Evolutionary conservation across 2,113 vertebrate genomes (phyloP), one percentile per base, ranked within the genome.

Genomic region (Clarias gariepinus): DNA sequence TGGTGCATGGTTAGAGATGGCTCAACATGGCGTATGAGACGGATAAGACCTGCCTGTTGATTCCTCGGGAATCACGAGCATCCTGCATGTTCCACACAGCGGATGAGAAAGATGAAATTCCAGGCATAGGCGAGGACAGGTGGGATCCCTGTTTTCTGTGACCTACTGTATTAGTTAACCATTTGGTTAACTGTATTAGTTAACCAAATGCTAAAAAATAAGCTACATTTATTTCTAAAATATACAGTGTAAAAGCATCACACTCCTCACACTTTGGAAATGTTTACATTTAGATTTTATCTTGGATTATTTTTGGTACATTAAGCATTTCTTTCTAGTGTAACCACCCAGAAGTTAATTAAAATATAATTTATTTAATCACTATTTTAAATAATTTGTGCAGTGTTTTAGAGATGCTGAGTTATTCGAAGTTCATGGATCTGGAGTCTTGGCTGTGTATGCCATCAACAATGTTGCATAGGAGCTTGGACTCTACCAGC

Each of bases 381-480:
- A n/a, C n/a, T 25, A 2, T 41, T 52, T 53, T 21, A 58, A 58
- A 60, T 33, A 10, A 13, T 60, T 7, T 30, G n/a, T 87, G 3
- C 92, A 96, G 95, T 28, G 93, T 96, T 41, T 92, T 96, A 91
- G 94, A 95, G 93, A 96, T 96, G 95, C 90, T 96, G 89, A 95
- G 94, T 86, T 95, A 92, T 91, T 95, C 95, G 18, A 95, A 95
- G 92, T 95, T 94, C 88, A 93, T 92, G 0, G 94, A 95, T 91
- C 90, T 96, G 92, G 95, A 96, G 91, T 94, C 94, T 25, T 96
- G 95, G 95, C 91, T 96, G n/a, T 96, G 95, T 18, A 95, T 94
- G 94, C 95, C 95, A 0, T 95, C 95, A 15, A 93, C 94, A 8
- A 90, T 95, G 81, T 91, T 95, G 68, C 92, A 94, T 58, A 87